Percentiles rank a stretch among this genome's conserved stretches.
phyloP scores from a whole-genome alignment of 2,113 vertebrate genomes.

The Phylloscopus whistleri region DNA sequence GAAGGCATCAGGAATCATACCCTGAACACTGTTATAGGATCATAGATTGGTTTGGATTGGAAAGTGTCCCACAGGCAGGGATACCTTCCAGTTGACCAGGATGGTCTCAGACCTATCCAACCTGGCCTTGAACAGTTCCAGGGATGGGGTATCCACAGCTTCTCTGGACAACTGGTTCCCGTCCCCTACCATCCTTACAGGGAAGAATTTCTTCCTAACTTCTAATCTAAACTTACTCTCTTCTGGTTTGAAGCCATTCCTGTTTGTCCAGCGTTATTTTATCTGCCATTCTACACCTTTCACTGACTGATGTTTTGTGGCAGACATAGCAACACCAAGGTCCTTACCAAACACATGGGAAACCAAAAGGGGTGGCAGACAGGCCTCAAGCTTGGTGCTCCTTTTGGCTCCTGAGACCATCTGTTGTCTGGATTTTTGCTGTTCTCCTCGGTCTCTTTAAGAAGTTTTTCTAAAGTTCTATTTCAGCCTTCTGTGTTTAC shows the following conservation, averaged over 20 bases:
- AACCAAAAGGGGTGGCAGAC: neutral
- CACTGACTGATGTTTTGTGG: neutral
- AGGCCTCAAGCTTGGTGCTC: fast-evolving
- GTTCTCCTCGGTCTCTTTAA: no score
- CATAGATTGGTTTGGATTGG: neutral
- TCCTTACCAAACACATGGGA: neutral
- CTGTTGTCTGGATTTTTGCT: no score
- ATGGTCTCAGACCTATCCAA: neutral
- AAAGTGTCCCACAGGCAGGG: neutral
- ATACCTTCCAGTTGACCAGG: neutral
- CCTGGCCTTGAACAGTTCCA: neutral
- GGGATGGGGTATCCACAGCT: neutral
- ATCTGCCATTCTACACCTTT: neutral
- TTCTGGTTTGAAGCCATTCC: neutral
- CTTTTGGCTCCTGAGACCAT: neutral
- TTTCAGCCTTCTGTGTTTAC: no score
- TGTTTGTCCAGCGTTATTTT: neutral
- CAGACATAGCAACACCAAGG: neutral
- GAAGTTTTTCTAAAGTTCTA: no score
- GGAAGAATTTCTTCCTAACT: neutral
- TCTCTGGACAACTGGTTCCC: neutral
- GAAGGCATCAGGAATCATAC: neutral
- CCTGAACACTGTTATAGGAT: fast-evolving
- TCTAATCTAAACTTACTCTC: neutral
- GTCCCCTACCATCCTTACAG: neutral